Conservation (phyloP, 1,140 invertebrate genomes). For the Drosophila willistoni region DNA sequence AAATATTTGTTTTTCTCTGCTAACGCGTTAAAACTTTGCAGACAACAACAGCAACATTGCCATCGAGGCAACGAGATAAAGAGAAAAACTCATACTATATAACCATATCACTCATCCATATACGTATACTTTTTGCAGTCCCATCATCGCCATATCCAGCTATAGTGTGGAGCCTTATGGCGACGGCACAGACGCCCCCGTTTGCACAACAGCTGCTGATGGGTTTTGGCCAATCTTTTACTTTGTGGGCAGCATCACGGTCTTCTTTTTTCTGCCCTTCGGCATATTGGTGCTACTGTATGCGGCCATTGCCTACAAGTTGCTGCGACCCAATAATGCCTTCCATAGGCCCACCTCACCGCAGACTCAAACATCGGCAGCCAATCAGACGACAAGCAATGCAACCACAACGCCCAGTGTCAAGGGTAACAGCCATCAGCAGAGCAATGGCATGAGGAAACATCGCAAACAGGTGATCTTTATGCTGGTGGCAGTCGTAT, state of each 20-base stretch:
- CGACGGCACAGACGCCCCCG: constrained; percentile 87
- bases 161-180: constrained; percentile 88
- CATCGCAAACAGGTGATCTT: constrained; percentile 91
- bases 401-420: constrained; percentile 24
- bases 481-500: constrained; percentile 94
- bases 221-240: constrained; percentile 90
- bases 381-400: background rate
- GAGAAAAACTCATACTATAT: background rate
- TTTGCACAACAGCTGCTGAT: constrained; percentile 89
- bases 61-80: constrained; percentile 5
- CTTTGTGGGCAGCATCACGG: constrained; percentile 89
- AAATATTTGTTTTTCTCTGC: constrained; percentile 60
- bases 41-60: constrained; percentile 44
- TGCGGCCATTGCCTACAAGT: constrained; percentile 91
- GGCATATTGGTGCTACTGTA: constrained; percentile 92
- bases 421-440: constrained; percentile 72
- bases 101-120: constrained; percentile 14
- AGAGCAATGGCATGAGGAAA: constrained; percentile 83
- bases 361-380: constrained; percentile 58
- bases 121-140: constrained; percentile 85
- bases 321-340: constrained; percentile 84
- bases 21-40: constrained; percentile 61
- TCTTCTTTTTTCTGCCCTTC: constrained; percentile 94
- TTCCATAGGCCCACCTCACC: constrained; percentile 83
- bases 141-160: constrained; percentile 89